Conservation (phyloP, 2,113 vertebrate species). For the Nothoprocta perdicaria region DNA sequence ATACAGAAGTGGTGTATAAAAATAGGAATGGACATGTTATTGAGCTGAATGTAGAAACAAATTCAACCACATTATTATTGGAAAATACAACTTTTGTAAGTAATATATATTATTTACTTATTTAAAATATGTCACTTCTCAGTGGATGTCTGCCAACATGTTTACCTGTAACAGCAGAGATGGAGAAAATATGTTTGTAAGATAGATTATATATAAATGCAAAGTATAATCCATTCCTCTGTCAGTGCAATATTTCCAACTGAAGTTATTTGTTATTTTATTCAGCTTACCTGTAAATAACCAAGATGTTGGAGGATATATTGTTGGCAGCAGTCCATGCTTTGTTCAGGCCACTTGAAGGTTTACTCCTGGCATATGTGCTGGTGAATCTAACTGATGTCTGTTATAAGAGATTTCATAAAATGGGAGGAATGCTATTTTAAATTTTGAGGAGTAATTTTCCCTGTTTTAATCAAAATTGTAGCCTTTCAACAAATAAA, state of each 20-base stretch:
- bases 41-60: conserved; percentile 92
- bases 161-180: neutral
- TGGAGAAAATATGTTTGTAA: neutral
- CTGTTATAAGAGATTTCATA: neutral
- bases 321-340: neutral
- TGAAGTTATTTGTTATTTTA: neutral
- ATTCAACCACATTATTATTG: conserved; percentile 88
- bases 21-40: conserved; percentile 92
- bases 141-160: neutral
- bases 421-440: neutral
- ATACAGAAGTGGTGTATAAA: conserved; percentile 93
- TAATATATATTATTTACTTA: conserved; percentile 36
- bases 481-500: neutral
- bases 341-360: neutral
- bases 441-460: neutral
- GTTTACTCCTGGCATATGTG: neutral
- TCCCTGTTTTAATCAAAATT: neutral
- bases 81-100: conserved; percentile 95
- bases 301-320: neutral
- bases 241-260: neutral
- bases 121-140: neutral
- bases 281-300: neutral
- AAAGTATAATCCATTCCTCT: neutral
- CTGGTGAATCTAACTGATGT: neutral
- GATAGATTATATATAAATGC: neutral